Conservation (phyloP, 2,888 invertebrate species). For the Agrochola circellaris region DNA sequence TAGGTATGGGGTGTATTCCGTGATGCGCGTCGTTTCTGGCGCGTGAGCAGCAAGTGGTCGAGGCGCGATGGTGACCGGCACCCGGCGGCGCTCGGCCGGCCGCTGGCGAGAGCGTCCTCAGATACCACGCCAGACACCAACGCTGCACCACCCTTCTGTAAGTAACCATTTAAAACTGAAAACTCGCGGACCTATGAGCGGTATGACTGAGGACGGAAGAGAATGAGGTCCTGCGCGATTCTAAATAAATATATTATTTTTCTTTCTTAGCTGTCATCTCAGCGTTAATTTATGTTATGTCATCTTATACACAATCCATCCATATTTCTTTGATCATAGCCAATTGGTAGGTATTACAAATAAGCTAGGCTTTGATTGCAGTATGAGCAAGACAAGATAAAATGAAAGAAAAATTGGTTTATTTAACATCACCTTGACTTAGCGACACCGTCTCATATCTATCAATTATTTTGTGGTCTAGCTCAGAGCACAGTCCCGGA, state of each 20-base stretch:
- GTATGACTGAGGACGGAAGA: neutral
- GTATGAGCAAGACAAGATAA: neutral
- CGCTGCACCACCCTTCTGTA: conserved; percentile 76
- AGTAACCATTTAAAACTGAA: conserved; percentile 47
- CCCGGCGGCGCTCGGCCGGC: conserved; percentile 80
- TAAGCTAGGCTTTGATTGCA: neutral
- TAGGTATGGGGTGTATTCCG: conserved; percentile 94
- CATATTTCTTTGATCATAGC: neutral
- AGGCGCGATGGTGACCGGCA: conserved; percentile 88
- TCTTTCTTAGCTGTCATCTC: neutral
- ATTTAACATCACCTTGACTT: neutral
- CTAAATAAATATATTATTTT: neutral
- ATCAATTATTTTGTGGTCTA: neutral
- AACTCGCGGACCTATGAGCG: neutral
- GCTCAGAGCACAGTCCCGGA: neutral
- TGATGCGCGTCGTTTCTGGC: conserved; percentile 94
- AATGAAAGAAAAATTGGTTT: too few relatives aligned
- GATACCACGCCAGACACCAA: conserved; percentile 75
- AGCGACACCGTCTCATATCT: neutral
- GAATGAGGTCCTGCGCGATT: neutral
- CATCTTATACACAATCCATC: neutral
- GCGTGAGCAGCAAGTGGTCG: conserved; percentile 93
- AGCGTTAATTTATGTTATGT: neutral
- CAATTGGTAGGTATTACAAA: neutral
- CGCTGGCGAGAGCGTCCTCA: conserved; percentile 81